Evolutionary conservation across 2,113 vertebrate genomes (phyloP).

Genomic region (Leptodactylus fuscus): DNA sequence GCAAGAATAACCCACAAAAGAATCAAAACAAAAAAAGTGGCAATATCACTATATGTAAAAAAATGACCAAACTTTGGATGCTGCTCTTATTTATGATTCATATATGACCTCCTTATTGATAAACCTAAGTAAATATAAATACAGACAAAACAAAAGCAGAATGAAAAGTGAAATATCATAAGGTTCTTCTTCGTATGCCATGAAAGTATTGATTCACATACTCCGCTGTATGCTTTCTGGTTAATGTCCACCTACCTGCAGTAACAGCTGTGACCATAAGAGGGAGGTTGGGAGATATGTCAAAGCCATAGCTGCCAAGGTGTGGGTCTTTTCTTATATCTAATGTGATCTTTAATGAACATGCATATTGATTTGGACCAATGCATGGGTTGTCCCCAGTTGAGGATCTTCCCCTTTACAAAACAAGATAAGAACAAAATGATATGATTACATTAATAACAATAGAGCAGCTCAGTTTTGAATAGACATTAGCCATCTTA

Average conservation of each 20-base stretch:
- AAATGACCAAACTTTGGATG: no score
- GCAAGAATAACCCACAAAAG: no score
- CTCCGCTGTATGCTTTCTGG: not conserved
- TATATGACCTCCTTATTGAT: no score
- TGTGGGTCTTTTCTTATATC: slow-evolving; percentile 86
- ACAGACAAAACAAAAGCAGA: no score
- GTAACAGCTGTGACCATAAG: slow-evolving; percentile 88
- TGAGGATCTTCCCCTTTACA: slow-evolving; percentile 78
- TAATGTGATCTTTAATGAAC: slow-evolving; percentile 80
- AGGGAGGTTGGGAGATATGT: slow-evolving; percentile 82
- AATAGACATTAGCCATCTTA: not conserved
- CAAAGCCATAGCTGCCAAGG: slow-evolving; percentile 89
- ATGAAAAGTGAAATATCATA: no score
- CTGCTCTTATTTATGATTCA: no score
- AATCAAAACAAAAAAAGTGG: no score
- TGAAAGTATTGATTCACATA: no score
- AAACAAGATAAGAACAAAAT: slow-evolving; percentile 2
- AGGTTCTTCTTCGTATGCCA: no score
- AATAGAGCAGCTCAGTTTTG: not conserved
- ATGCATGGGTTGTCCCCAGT: slow-evolving; percentile 74
- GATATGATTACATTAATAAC: not conserved
- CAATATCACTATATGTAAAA: no score
- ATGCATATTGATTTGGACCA: slow-evolving; percentile 73
- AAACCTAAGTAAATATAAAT: no score
- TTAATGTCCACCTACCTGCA: slow-evolving; percentile 76